phyloP scores from a whole-genome alignment of 2,797 vertebrate species.

The Rhinogobio ventralis region DNA sequence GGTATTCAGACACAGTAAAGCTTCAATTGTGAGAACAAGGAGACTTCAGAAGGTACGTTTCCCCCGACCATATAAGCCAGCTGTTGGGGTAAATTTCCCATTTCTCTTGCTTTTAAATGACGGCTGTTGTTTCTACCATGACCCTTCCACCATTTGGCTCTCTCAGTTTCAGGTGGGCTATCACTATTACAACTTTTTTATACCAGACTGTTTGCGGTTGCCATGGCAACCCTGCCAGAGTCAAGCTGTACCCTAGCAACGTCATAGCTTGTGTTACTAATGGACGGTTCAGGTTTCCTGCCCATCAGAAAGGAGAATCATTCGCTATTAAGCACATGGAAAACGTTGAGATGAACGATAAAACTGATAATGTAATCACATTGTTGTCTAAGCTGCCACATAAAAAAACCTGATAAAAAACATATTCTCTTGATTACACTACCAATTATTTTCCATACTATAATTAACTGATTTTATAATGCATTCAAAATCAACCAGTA shows the following conservation, averaged over 20 bases:
- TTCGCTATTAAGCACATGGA: conserved; percentile 33
- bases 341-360: conserved; percentile 32
- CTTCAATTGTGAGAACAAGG: neutral
- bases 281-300: conserved; percentile 72
- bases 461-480: neutral
- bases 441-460: neutral
- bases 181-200: conserved; percentile 55
- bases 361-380: neutral
- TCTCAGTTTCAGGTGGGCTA: conserved; percentile 53
- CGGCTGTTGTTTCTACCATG: conserved; percentile 41
- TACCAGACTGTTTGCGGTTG: conserved; percentile 69
- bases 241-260: conserved; percentile 67
- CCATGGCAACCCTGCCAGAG: conserved; percentile 70
- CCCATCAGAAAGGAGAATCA: conserved; percentile 26
- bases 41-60: neutral
- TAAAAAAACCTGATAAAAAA: neutral
- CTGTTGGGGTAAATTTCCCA: conserved; percentile 47
- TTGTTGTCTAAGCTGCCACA: neutral
- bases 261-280: conserved; percentile 76
- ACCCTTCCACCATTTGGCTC: conserved; percentile 35
- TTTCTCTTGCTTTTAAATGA: conserved; percentile 17
- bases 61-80: conserved; percentile 9
- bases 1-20: conserved; percentile 3
- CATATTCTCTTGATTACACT: neutral
- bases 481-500: neutral